Percentiles rank a stretch among this genome's conserved stretches.
Conservation (phyloP, 2,888 invertebrate genomes). For the Congeria kusceri region DNA sequence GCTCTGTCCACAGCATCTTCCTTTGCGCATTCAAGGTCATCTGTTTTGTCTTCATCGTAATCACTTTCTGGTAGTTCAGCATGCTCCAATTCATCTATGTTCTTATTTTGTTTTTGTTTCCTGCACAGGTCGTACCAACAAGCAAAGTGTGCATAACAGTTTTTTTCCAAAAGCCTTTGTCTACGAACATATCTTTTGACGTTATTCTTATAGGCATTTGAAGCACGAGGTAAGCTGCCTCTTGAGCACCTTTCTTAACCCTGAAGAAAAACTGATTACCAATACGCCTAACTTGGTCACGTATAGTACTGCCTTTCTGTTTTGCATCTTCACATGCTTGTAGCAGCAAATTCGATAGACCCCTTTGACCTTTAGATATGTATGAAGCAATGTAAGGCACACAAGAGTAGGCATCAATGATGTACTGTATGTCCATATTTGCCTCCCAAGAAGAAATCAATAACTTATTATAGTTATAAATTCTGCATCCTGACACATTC, state of each 20-base stretch:
- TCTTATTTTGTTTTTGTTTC: not conserved
- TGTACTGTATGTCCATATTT: slow-evolving; percentile 57
- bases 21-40: slow-evolving; percentile 7
- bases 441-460: slow-evolving; percentile 38
- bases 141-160: slow-evolving; percentile 54
- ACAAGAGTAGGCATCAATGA: slow-evolving; percentile 58
- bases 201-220: slow-evolving; percentile 56
- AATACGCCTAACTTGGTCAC: slow-evolving; percentile 55
- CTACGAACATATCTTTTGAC: slow-evolving; percentile 50
- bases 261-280: slow-evolving; percentile 60
- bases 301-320: slow-evolving; percentile 19
- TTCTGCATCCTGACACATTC: slow-evolving; percentile 24
- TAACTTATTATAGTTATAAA: slow-evolving; percentile 35
- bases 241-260: slow-evolving; percentile 64
- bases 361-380: slow-evolving; percentile 57
- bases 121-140: slow-evolving; percentile 34
- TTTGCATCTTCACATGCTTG: slow-evolving; percentile 44
- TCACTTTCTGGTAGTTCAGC: slow-evolving; percentile 22
- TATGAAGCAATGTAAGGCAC: slow-evolving; percentile 60
- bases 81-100: not conserved
- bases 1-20: not conserved
- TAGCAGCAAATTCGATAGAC: slow-evolving; percentile 26
- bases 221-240: slow-evolving; percentile 59
- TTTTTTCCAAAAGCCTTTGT: slow-evolving; percentile 28
- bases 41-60: slow-evolving; percentile 20